A percentile compares a stretch with the other conserved stretches of the same genome.
Conservation (phyloP, 2,888 invertebrate species). For the Eupithecia vulgata region DNA sequence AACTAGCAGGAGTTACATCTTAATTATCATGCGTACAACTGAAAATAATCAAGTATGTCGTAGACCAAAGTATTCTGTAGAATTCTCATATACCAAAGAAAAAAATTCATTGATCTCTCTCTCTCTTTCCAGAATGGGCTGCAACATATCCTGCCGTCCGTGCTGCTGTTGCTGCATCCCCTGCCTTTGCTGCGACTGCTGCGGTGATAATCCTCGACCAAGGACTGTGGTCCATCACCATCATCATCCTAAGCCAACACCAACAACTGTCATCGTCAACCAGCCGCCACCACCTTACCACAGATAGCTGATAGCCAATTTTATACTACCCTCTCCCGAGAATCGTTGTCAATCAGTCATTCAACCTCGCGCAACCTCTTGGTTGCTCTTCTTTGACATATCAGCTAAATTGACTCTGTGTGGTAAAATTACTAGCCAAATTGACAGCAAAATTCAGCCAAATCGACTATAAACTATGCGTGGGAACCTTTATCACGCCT, state of each 20-base stretch:
- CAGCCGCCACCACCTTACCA: slow-evolving; percentile 53
- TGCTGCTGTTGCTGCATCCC: slow-evolving; percentile 78
- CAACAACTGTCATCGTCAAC: slow-evolving; percentile 34
- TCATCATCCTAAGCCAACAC: slow-evolving; percentile 44
- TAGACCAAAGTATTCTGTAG: background rate
- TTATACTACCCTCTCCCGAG: background rate
- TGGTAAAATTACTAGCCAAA: too few species aligned
- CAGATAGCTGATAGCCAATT: slow-evolving; percentile 19
- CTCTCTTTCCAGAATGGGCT: slow-evolving; percentile 72
- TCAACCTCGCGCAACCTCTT: too few species aligned
- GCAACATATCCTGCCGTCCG: slow-evolving; percentile 73
- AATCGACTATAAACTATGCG: too few species aligned
- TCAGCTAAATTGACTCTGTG: too few species aligned
- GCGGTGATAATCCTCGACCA: slow-evolving; percentile 55
- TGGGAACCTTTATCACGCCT: too few species aligned
- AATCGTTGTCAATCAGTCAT: background rate
- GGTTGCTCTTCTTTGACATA: too few species aligned
- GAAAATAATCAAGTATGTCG: background rate
- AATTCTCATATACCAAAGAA: background rate
- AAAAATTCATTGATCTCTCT: background rate
- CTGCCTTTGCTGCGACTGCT: slow-evolving; percentile 74
- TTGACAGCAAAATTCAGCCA: too few species aligned
- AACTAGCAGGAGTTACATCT: background rate
- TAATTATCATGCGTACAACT: background rate
- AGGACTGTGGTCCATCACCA: slow-evolving; percentile 61